Evolutionary conservation across 2,888 invertebrate genomes (phyloP).

Genomic region (Choreutis nemorana): DNA sequence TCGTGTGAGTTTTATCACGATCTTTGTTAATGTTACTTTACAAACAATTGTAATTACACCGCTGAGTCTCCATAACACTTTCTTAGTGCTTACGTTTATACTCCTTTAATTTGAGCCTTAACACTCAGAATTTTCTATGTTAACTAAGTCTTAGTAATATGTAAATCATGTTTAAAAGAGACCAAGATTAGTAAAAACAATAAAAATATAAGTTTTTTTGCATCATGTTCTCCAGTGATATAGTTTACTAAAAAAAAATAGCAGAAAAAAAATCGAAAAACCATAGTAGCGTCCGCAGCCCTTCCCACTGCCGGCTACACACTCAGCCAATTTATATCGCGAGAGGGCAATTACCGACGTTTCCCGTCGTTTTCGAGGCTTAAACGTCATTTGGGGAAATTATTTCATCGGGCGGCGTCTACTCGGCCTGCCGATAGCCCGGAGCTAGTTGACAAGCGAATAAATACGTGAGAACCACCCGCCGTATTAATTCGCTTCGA

Average conservation of each 20-base stretch:
- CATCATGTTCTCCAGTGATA: constrained; percentile 2
- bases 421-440: constrained; percentile 23
- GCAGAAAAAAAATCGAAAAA: constrained; percentile 14
- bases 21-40: too few relatives aligned
- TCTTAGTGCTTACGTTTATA: too few relatives aligned
- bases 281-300: constrained; percentile 20
- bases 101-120: neutral
- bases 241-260: neutral
- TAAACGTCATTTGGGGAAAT: constrained; percentile 52
- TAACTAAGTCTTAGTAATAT: neutral
- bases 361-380: constrained; percentile 42
- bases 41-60: too few relatives aligned
- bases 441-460: constrained; percentile 28
- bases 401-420: constrained; percentile 30
- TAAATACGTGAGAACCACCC: constrained; percentile 9
- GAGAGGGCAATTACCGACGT: constrained; percentile 50
- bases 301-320: constrained; percentile 39
- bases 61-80: too few relatives aligned
- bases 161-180: constrained; percentile 1
- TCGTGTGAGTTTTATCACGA: too few relatives aligned
- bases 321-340: constrained; percentile 56
- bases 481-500: constrained; percentile 13
- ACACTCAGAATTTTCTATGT: neutral
- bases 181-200: constrained; percentile 4
- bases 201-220: constrained; percentile 7